Base-by-base conservation (phyloP, 2,888 invertebrate genomes). In the Euplexia lucipara region DNA sequence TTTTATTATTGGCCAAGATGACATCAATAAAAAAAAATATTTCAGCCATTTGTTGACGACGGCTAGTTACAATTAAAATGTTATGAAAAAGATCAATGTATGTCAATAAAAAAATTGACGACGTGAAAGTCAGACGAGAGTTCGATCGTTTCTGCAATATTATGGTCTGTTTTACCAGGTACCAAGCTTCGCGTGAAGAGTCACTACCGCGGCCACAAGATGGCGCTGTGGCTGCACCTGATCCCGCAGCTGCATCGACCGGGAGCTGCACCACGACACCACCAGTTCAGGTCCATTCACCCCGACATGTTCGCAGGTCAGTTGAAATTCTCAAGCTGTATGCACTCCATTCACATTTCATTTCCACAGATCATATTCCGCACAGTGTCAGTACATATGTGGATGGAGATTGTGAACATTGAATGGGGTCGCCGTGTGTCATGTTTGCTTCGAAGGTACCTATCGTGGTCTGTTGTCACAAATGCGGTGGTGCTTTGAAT, bases 201-300 rank as follows among this genome's bases (percentile, higher is more conserved):
- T 83, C 98, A 98, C 93, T 98, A 98, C 93, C 96, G 98, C 22
- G 98, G 98, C 0, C 98, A 98, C 93, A 98, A 98, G 94, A 97
- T 98, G 97, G 98, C 98, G 59, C 96, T 98, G 70, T 98, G 98
- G 98, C 92, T 98, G 79, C 98, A 98, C 86, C 96, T 98, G 59
- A 97, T 98, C 75, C 98, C 98, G 16, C 98, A 98, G 89, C 96
- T 98, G 71, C 98, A 98, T 92, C 96, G 97, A 78, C 97, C 97
- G 0, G 98, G 98, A 4, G 90, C 90, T 10, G 87, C 90, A 96
- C 97, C 82, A 95, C 96, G 83, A 1, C 97, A 97, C 85, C 97
- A 98, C 90, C 98, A 98, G 92, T 97, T 98, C 86, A 96, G 97
- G 22, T 83, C 91, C 18, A 96, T 84, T 2, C 90, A 97, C 73